phyloP scores from a whole-genome alignment of 2,797 vertebrate genomes.

The Uromys caudimaculatus region DNA sequence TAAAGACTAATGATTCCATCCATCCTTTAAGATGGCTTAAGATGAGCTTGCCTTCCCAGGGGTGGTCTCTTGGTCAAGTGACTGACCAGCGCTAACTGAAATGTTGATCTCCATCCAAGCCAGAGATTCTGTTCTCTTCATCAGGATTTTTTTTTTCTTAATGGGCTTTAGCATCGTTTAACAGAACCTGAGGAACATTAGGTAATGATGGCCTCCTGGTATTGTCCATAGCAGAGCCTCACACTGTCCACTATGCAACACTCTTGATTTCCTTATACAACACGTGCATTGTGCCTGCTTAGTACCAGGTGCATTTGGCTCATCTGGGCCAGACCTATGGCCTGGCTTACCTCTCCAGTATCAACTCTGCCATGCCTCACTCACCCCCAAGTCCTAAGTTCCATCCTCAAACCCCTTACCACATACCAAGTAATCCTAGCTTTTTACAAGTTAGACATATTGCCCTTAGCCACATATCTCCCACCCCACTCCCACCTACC shows the following conservation, averaged over 20 bases:
- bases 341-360: too few relatives aligned
- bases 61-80: not conserved
- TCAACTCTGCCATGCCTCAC: not conserved
- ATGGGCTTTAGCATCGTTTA: fast-evolving
- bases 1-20: not conserved
- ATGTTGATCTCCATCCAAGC: not conserved
- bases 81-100: not conserved
- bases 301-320: too few relatives aligned
- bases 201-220: not conserved
- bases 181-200: not conserved
- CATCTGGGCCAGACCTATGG: fast-evolving
- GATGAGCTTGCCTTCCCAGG: not conserved
- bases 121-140: not conserved
- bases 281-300: fast-evolving
- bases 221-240: not conserved
- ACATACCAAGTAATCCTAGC: not conserved
- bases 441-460: not conserved
- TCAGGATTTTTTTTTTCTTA: not conserved
- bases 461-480: not conserved
- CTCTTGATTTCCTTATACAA: not conserved
- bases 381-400: not conserved
- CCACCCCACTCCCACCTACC: too few relatives aligned
- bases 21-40: not conserved
- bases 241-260: too few relatives aligned
- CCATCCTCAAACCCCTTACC: not conserved